Conservation (phyloP, 2,113 vertebrate genomes). For the Xenus cinereus region DNA sequence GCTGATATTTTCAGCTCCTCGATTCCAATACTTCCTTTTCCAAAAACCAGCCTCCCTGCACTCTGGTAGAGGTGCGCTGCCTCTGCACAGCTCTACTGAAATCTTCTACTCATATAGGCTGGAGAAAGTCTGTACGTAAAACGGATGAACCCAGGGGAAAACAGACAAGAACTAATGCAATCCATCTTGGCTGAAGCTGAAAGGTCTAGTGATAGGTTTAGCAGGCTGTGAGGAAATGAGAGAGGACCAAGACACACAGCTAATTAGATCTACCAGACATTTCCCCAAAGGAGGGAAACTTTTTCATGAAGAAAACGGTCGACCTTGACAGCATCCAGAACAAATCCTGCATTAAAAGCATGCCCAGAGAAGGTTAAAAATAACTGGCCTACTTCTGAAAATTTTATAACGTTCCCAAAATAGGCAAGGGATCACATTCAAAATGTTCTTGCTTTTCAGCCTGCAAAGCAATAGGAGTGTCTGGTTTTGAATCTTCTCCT, state of each 20-base stretch:
- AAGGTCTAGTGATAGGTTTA: neutral
- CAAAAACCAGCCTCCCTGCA: neutral
- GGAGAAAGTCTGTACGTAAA: neutral
- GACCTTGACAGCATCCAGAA: conserved; percentile 56
- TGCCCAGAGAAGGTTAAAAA: conserved; percentile 54
- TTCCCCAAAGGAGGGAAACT: neutral
- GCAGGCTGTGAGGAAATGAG: conserved; percentile 6
- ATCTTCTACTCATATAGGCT: neutral
- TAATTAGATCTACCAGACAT: conserved; percentile 45
- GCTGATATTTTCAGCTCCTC: neutral
- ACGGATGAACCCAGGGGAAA: neutral
- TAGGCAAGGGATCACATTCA: conserved; percentile 41
- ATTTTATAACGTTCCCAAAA: conserved; percentile 51
- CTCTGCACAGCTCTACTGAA: neutral
- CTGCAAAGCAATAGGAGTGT: neutral
- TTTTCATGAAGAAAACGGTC: neutral
- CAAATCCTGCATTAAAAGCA: conserved; percentile 21
- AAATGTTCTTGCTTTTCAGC: conserved; percentile 13
- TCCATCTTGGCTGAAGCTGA: conserved; percentile 17
- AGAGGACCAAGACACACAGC: neutral
- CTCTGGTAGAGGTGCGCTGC: neutral
- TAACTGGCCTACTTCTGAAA: conserved; percentile 60
- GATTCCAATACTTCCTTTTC: neutral
- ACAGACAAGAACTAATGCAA: neutral
- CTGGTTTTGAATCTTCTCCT: neutral